Evolutionary conservation across 2,797 vertebrate species (phyloP), one percentile per base, ranked within the genome.

Genomic region (Myripristis jacobus): DNA sequence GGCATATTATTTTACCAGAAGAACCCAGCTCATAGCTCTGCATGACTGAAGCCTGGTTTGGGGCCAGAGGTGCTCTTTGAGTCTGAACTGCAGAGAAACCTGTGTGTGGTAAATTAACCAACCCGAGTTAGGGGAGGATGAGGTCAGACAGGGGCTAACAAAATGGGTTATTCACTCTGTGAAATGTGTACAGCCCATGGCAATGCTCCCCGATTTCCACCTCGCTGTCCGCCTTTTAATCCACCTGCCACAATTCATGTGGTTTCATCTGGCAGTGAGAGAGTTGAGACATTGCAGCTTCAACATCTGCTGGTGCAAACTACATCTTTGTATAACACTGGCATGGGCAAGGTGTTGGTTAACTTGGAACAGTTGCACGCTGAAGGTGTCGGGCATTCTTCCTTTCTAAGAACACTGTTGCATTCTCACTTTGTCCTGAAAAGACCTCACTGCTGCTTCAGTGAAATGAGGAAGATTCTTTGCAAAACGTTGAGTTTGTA

Each of bases 81-180:
- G 81, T 79, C 44, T 55, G 13, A 70, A 81, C 66, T 75, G 57
- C 73, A 67, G 48, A 63, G 18, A 46, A 77, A 77, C 43, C 10
- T 65, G 22, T 31, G 9, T 53, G 48, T 44, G 38, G 27, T 63
- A 54, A 36, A 73, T 63, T 56, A 77, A 38, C 54, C 55, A 51
- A 65, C 46, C 50, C 9, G n/a, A 70, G 62, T 62, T 15, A 18
- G 55, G n/a, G 59, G 50, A 66, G 60, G 66, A 4, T 54, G 65
- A 77, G 75, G 81, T 84, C 77, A 83, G 38, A 41, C 27, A 55
- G 71, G 67, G 80, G 79, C 65, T 48, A 82, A 83, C 65, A 51
- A 54, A 83, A 79, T 71, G 64, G 79, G 78, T 83, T 81, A 73
- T 77, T 71, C 1, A 1, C 63, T 24, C 16, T 43, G 50, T 46